These are phyloP conservation scores for Scaptomyza cyrtandrae DNA, from an alignment of 2,888 invertebrate genomes.

Conservation along the genomic window DNA sequence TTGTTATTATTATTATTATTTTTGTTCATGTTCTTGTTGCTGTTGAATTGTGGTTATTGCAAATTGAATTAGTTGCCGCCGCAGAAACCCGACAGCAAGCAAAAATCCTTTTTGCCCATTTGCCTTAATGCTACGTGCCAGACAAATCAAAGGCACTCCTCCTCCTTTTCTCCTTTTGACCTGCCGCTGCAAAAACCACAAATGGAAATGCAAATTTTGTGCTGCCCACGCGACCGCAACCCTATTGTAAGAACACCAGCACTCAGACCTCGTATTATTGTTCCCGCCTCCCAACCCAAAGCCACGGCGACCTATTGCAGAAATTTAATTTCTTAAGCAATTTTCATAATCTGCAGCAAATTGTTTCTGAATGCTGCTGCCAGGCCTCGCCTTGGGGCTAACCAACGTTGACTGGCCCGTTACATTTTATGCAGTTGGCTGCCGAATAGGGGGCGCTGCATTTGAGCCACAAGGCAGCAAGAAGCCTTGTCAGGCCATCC, in stretches of 20 bases:
- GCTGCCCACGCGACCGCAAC: constrained; percentile 65
- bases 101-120: constrained; percentile 75
- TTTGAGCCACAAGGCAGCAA: constrained; percentile 53
- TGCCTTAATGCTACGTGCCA: constrained; percentile 67
- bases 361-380: constrained; percentile 80
- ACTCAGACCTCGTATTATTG: neutral
- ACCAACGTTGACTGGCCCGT: constrained; percentile 52
- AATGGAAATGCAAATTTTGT: constrained; percentile 78
- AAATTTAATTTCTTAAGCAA: constrained; percentile 82
- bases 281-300: neutral
- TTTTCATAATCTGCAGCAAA: constrained; percentile 82
- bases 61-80: constrained; percentile 76
- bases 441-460: constrained; percentile 50
- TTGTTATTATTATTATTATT: neutral
- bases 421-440: constrained; percentile 74
- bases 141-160: constrained; percentile 69
- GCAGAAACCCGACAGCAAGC: constrained; percentile 53
- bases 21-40: constrained; percentile 2
- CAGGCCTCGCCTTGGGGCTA: constrained; percentile 41
- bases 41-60: constrained; percentile 72
- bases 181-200: constrained; percentile 53
- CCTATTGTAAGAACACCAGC: constrained; percentile 33
- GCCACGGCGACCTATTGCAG: constrained; percentile 65
- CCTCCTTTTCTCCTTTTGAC: constrained; percentile 7
- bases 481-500: constrained; percentile 19